These are phyloP conservation scores for Cyaniris semiargus DNA, from an alignment of 2,888 invertebrate genomes.

Conservation along the genomic window DNA sequence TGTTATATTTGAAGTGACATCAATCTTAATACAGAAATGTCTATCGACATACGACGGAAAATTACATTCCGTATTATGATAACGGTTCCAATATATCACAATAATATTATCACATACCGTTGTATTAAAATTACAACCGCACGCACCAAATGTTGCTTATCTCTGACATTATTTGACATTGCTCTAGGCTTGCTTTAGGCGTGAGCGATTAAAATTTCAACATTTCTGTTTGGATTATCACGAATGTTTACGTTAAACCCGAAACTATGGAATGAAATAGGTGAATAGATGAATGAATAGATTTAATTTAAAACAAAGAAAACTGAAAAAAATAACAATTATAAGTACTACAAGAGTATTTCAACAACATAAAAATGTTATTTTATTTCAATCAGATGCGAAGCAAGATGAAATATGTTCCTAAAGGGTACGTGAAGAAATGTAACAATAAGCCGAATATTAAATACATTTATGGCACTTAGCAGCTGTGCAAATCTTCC, in stretches of 20 bases:
- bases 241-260: background rate
- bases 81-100: background rate
- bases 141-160: slow-evolving; percentile 5
- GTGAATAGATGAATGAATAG: too few relatives aligned
- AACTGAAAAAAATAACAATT: too few relatives aligned
- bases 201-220: background rate
- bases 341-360: background rate
- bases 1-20: background rate
- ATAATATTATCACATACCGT: background rate
- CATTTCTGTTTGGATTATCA: background rate
- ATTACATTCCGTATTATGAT: slow-evolving; percentile 3
- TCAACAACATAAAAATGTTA: background rate
- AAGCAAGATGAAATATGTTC: background rate
- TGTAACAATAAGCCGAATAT: background rate
- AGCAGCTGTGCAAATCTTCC: slow-evolving; percentile 13
- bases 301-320: too few relatives aligned
- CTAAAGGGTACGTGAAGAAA: background rate
- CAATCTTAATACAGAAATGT: background rate
- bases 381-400: background rate
- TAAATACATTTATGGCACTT: background rate
- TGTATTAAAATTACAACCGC: background rate
- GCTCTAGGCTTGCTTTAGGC: background rate
- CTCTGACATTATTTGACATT: background rate
- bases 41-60: background rate
- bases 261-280: too few relatives aligned